Base-by-base conservation (phyloP, 2,797 vertebrate species). In the Pangasius krempfi region DNA sequence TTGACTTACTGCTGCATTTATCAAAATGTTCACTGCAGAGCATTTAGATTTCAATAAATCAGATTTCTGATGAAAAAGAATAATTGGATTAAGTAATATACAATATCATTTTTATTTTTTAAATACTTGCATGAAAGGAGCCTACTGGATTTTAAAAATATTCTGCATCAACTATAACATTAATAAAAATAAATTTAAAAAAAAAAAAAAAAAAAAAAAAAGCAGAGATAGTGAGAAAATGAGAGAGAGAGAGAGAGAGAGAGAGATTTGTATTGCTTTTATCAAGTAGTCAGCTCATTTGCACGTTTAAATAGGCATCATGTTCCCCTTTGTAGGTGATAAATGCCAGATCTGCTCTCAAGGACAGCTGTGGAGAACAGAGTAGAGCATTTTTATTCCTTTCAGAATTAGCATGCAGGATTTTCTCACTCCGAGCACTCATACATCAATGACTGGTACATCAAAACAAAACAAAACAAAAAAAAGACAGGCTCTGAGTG, bases 311-410 rank as follows among this genome's bases (percentile, higher is more conserved):
- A 87, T 60, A 75, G 78, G 73, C 73, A 82, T 89, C 58, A 86
- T 62, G 8, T 47, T 73, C 25, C 64, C 68, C 33, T 79, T 47
- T 88, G 72, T 78, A 54, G 60, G 87, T 68, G 60, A 85, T 78
- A 88, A 88, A 88, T 47, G 76, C 10, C 83, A 79, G 66, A 68
- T 52, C 54, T 78, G 82, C 60, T 88, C 72, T 56, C 44, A 56
- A 85, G 73, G 27, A 68, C 50, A 44, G 62, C 83, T 25, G 73
- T 62, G 37, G 16, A 30, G 44, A 64, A 66, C 27, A 16, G 30
- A 56, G n/a, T 0, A 27, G 10, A 60, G 79, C 54, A 40, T 18
- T 56, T 84, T 88, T 62, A 30, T 85, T 58, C 54, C 79, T 9
- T 33, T 47, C 27, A 66, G 40, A 4, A 66, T 84, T 84, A 66